Base-by-base conservation (phyloP, 1,140 invertebrate species). In the Subanguina moxae region DNA sequence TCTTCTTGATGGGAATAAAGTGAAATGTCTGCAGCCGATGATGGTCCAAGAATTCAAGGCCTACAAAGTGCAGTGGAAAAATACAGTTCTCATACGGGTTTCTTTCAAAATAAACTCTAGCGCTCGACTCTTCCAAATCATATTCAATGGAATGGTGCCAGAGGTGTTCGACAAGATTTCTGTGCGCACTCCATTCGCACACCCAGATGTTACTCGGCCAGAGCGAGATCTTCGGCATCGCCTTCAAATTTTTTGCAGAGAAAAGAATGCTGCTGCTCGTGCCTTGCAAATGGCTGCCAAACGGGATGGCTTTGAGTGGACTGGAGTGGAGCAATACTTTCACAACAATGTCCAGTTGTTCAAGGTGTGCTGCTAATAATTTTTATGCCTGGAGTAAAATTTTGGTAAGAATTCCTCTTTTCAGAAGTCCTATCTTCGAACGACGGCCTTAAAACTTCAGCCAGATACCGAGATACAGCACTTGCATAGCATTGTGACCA, bases 111-210 rank as follows among this genome's bases (percentile, higher is more conserved):
- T 8, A 19, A 15, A 52, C n/a, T 19, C 3, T 15, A 21, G 3
- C 8, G 48, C 48, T 19, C n/a, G 23, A 19, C n/a, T 21, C 8
- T 52, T 52, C 48, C 48, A 25, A 52, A 15, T 19, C 3, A 52
- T 7, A 21, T 52, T 52, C 23, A 52, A 52, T 52, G 3, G 23
- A 25, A 3, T 52, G 48, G 48, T 25, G n/a, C 48, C 48, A 52
- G 48, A 52, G n/a, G 48, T 52, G n/a, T 52, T 52, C 23, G 48
- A 52, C 48, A 52, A 52, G 17, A 52, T 52, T 5, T 21, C 48
- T 25, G 48, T 52, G 48, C 48, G 48, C 48, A 25, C 23, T 7
- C 48, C 48, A 21, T 52, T 52, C 48, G 48, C 48, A 3, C 48
- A 52, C 17, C 48, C 15, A 52, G 48, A 52, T 15, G 1, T 3